phyloP scores from a whole-genome alignment of 2,797 vertebrate species.

The Enteromius radiatus region DNA sequence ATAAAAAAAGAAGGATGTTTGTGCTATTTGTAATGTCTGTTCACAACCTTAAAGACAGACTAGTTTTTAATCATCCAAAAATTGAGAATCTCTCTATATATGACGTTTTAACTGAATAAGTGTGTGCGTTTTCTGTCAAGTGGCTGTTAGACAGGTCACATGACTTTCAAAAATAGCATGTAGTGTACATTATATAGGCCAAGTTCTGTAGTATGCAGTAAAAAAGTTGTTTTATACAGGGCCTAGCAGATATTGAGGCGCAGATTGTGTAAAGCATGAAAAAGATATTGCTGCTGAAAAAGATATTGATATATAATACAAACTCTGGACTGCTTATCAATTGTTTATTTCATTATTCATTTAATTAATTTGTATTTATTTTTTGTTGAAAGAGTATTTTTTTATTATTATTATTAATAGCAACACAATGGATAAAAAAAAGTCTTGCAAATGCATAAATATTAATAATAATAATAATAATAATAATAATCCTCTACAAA shows the following conservation, averaged over 20 bases:
- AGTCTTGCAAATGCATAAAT: not conserved
- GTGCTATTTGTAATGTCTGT: slow-evolving; percentile 10
- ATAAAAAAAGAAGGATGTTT: slow-evolving; percentile 22
- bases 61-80: not conserved
- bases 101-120: not conserved
- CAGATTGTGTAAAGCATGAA: not conserved
- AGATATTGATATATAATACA: not conserved
- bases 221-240: not conserved
- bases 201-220: not conserved
- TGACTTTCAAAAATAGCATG: slow-evolving; percentile 15
- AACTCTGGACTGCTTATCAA: not conserved
- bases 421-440: not conserved
- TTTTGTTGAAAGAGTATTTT: not conserved
- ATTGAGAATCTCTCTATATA: not conserved
- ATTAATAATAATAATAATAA: not conserved
- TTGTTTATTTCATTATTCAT: not conserved
- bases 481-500: not conserved
- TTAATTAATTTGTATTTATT: no score
- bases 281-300: not conserved
- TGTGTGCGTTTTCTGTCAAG: not conserved
- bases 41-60: not conserved
- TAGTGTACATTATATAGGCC: not conserved
- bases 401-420: not conserved
- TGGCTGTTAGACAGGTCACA: not conserved
- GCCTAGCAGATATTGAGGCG: no score